Evolutionary conservation across 1,140 invertebrate species (phyloP), one percentile per base, ranked within the genome.

Genomic region (Elysia chlorotica): DNA sequence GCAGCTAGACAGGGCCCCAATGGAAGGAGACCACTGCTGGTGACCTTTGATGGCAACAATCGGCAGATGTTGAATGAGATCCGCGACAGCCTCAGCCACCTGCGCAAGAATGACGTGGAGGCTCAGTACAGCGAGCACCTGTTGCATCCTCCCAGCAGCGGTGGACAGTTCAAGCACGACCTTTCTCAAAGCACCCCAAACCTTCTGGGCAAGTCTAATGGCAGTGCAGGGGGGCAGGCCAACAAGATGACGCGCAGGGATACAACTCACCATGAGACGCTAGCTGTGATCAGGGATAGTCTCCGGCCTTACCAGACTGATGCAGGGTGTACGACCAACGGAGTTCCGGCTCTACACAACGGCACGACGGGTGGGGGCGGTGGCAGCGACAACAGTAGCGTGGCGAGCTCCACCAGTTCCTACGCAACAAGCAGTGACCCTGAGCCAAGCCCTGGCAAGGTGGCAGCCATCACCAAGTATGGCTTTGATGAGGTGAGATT

Each of bases 221-320:
- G 73, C n/a, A 54, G 63, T 35, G n/a, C n/a, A n/a, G n/a, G n/a
- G n/a, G n/a, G n/a, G n/a, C n/a, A n/a, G n/a, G n/a, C n/a, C n/a
- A n/a, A n/a, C n/a, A 79, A 72, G 53, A 74, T 73, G 71, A 75
- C 71, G 1, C 37, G 76, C n/a, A 56, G 76, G 17, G 76, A 79
- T 57, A 76, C 65, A 5, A 95, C 95, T 87, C 92, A 93, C 87
- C 93, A 94, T 85, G 94, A 95, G 88, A 93, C 94, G 80, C 90
- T 96, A 87, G 93, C 93, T 86, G 92, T 94, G 87, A 96, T 96
- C 82, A 90, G 94, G 68, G 94, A 94, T 83, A 94, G 93, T 59
- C 87, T 96, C 76, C 89, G 93, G 79, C 94, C 94, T 56, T 96
- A 94, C 85, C 93, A 93, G 63, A 94, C 93, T 71, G 91, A 71